These are phyloP conservation scores for Euproctis similis DNA, from an alignment of 2,888 invertebrate species.

Conservation along the genomic window DNA sequence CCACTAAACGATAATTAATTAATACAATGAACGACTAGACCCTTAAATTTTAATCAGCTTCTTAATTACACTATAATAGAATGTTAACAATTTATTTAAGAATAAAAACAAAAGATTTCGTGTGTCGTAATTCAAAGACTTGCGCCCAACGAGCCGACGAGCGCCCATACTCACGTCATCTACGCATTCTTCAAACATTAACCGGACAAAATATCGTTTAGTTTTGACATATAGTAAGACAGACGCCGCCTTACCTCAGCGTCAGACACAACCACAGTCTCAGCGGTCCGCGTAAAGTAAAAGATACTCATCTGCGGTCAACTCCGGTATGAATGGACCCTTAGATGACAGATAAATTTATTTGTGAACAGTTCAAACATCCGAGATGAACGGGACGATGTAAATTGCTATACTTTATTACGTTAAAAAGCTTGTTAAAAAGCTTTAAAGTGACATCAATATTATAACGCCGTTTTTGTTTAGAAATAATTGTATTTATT, in stretches of 20 bases:
- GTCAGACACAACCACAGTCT: too few relatives aligned
- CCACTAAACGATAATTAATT: too few relatives aligned
- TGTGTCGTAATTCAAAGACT: slow-evolving; percentile 13
- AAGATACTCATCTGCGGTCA: slow-evolving; percentile 25
- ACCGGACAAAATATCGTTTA: slow-evolving; percentile 29
- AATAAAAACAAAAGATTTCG: too few relatives aligned
- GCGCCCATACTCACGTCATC: slow-evolving; percentile 18
- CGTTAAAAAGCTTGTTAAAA: too few relatives aligned
- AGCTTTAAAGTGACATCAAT: too few relatives aligned
- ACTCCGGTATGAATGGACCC: slow-evolving; percentile 23
- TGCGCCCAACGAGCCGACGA: slow-evolving; percentile 9
- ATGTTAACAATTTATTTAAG: too few relatives aligned
- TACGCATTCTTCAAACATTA: slow-evolving; percentile 25
- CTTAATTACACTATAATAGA: too few relatives aligned
- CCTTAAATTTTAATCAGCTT: too few relatives aligned
- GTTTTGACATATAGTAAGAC: slow-evolving; percentile 12
- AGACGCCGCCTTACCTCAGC: too few relatives aligned
- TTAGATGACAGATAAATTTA: slow-evolving; percentile 18
- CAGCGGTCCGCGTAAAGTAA: slow-evolving; percentile 11
- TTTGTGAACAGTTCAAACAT: slow-evolving; percentile 6
- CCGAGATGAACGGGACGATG: slow-evolving; percentile 14
- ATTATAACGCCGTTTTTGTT: too few relatives aligned
- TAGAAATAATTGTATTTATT: too few relatives aligned
- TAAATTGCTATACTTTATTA: slow-evolving; percentile 8
- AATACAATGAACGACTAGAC: too few relatives aligned